phyloP scores from a whole-genome alignment of 2,113 vertebrate species.

The Callipepla squamata region DNA sequence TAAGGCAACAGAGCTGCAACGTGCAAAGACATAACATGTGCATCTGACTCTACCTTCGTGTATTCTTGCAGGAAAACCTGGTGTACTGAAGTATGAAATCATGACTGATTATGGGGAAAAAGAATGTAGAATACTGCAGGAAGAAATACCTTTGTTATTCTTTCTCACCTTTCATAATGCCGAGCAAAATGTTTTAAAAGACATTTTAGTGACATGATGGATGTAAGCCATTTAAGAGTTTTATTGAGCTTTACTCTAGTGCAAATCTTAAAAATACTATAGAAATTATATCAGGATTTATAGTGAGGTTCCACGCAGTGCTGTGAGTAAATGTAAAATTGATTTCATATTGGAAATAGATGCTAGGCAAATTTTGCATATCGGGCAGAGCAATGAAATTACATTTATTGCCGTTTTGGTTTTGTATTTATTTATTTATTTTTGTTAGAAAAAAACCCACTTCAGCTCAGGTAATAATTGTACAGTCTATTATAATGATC shows the following conservation, averaged over 20 bases:
- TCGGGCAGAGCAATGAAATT: conserved; percentile 59
- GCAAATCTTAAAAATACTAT: conserved; percentile 64
- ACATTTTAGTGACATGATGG: background rate
- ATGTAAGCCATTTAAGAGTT: conserved; percentile 52
- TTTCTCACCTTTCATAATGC: background rate
- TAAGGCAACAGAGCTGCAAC: background rate
- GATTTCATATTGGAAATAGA: conserved; percentile 64
- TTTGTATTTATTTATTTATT: background rate
- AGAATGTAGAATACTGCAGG: background rate
- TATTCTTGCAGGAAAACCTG: background rate
- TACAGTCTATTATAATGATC: conserved; percentile 72
- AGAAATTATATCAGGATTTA: conserved; percentile 60
- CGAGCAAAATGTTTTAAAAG: background rate
- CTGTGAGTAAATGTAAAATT: conserved; percentile 59
- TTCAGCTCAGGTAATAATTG: conserved; percentile 72
- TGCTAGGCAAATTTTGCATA: conserved; percentile 58
- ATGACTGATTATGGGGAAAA: background rate
- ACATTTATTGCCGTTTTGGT: conserved; percentile 42
- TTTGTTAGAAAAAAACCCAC: background rate
- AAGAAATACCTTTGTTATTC: background rate
- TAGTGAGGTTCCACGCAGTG: conserved; percentile 30
- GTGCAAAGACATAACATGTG: background rate
- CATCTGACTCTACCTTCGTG: background rate
- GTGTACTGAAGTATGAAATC: background rate
- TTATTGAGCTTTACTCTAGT: conserved; percentile 60